phyloP scores from a whole-genome alignment of 2,113 vertebrate species.

The Rattus rattus region DNA sequence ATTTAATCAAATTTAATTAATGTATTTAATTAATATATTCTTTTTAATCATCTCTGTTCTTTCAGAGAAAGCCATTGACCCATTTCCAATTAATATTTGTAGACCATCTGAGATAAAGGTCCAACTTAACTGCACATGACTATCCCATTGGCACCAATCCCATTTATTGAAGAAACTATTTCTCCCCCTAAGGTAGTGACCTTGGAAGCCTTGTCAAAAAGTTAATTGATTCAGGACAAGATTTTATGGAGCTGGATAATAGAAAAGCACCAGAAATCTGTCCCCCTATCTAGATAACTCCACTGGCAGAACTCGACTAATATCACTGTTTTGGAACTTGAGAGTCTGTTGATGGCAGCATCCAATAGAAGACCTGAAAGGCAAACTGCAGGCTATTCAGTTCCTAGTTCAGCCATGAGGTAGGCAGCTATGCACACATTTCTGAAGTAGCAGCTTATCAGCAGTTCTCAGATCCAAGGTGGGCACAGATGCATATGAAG shows the following conservation, averaged over 20 bases:
- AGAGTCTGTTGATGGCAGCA: not conserved
- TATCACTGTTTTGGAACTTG: not conserved
- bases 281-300: not conserved
- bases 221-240: not conserved
- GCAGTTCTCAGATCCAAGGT: not conserved
- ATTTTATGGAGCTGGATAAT: not conserved
- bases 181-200: not conserved
- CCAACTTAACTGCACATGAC: not conserved
- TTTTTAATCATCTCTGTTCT: not conserved
- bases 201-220: not conserved
- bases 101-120: not conserved
- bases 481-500: too few species aligned
- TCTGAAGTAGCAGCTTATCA: not conserved
- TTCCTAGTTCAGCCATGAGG: not conserved
- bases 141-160: not conserved
- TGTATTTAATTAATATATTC: not conserved
- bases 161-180: not conserved
- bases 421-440: not conserved
- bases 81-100: conserved; percentile 15
- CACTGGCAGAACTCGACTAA: not conserved
- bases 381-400: not conserved
- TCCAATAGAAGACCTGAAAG: not conserved
- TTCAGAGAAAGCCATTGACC: not conserved
- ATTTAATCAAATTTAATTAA: not conserved
- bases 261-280: not conserved